Evolutionary conservation across 2,113 vertebrate species (phyloP), one percentile per base, ranked within the genome.

Genomic region (Silurus asotus): DNA sequence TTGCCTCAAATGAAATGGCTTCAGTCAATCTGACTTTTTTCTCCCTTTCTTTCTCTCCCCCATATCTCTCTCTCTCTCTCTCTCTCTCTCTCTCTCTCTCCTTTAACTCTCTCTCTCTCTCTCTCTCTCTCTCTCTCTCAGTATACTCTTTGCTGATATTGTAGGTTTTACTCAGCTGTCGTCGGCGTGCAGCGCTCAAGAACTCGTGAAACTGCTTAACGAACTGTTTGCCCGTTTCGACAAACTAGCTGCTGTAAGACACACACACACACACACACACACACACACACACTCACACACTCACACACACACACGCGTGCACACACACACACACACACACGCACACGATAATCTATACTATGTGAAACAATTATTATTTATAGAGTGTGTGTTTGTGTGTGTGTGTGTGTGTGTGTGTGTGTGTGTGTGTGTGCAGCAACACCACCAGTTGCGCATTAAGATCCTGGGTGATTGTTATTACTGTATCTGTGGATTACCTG

Each of bases 381-480:
- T 53, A 20, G 11, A 65, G 5, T 61, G 37, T 62, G 59, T 62
- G 6, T 62, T 19, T 62, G 59, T 62, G 59, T 61, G 10, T 65
- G 48, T 82, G 49, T 87, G 37, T 70, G 53, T 88, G 28, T 84
- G 72, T 87, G 83, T 82, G 45, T 75, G 67, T 76, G 45, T 70
- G 17, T 72, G n/a, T 80, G 23, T 88, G 64, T 72, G 37, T 77
- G 23, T 61, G 48, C 93, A 99, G 97, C 93, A 96, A 92, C 93
- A 98, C 89, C 96, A 98, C 90, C 97, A 98, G 89, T 90, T 98
- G 87, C 95, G 97, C 25, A 99, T 99, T 89, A 99, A 99, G 94
- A 99, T 99, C 90, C 93, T 99, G 76, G 97, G 97, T 0, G 97
- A 99, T 92, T 99, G 97, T 81, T 99, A 99, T 90, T 99, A 99